phyloP scores from a whole-genome alignment of 2,888 invertebrate species.

The Molorchus minor region DNA sequence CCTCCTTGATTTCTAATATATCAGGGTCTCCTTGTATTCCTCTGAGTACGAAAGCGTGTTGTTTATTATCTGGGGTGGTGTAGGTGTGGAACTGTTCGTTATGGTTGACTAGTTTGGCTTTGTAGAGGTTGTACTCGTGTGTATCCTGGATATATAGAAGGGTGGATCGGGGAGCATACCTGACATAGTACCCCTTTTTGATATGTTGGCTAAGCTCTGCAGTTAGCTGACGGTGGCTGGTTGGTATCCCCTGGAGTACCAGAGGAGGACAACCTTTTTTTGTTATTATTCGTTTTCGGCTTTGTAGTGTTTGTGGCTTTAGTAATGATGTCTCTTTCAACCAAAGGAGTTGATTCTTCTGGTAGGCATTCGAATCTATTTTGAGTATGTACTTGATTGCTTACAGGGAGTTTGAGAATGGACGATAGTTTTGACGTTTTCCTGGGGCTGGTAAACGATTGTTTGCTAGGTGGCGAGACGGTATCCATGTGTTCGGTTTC shows the following conservation, averaged over 20 bases:
- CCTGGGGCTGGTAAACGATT: background rate
- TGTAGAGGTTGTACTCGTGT: background rate
- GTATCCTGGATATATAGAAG: background rate
- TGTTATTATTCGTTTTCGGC: background rate
- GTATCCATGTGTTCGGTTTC: too few relatives aligned
- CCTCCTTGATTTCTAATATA: background rate
- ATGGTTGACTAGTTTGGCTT: background rate
- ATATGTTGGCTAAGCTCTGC: background rate
- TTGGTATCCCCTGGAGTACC: background rate
- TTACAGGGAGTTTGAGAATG: too few relatives aligned
- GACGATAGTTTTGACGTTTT: background rate
- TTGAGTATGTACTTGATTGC: background rate
- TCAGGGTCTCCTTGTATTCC: background rate
- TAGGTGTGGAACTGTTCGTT: slow-evolving; percentile 1
- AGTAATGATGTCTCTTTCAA: background rate
- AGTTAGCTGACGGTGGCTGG: background rate
- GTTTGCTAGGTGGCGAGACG: too few relatives aligned
- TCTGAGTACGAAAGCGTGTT: slow-evolving; percentile 4
- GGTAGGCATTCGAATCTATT: background rate
- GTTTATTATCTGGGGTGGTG: background rate
- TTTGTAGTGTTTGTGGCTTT: background rate
- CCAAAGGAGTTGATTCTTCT: background rate
- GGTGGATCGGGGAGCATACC: background rate
- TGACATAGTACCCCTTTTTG: background rate
- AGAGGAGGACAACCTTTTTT: background rate